Conservation (phyloP, 2,888 invertebrate species). For the Caenorhabditis auriculariae region DNA sequence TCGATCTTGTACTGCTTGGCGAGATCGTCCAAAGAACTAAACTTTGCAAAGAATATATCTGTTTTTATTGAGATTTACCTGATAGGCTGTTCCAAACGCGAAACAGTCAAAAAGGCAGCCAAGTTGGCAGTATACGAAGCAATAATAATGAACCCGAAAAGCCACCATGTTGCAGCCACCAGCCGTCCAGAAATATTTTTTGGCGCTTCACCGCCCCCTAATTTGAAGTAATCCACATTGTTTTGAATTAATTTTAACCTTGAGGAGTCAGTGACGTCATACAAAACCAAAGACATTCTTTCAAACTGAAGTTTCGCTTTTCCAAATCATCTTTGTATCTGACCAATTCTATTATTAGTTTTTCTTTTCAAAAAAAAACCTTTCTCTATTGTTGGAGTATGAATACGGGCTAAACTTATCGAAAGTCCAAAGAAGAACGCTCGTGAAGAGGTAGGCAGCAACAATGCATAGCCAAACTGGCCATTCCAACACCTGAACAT, state of each 20-base stretch:
- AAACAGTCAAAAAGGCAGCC: conserved; percentile 89
- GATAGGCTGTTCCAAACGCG: conserved; percentile 59
- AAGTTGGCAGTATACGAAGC: conserved; percentile 97
- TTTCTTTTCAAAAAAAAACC: conserved; percentile 3
- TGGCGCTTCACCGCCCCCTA: conserved; percentile 89
- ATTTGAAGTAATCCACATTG: not conserved
- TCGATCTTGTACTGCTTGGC: conserved; percentile 93
- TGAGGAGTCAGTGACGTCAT: conserved; percentile 95
- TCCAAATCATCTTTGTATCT: conserved; percentile 71
- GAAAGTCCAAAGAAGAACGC: conserved; percentile 91
- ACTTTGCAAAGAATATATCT: not conserved
- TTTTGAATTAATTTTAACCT: conserved; percentile 61
- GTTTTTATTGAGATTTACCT: conserved; percentile 27
- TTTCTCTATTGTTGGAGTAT: conserved; percentile 78
- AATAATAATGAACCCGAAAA: conserved; percentile 97
- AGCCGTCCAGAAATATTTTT: conserved; percentile 91
- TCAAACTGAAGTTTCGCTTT: conserved; percentile 87
- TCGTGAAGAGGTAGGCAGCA: conserved; percentile 90
- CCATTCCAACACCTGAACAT: conserved; percentile 73
- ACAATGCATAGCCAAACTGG: conserved; percentile 95
- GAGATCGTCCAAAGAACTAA: conserved; percentile 78
- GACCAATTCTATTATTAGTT: conserved; percentile 6
- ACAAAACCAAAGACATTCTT: conserved; percentile 97
- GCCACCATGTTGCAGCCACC: conserved; percentile 92
- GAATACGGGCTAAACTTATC: conserved; percentile 97